Evolutionary conservation across 2,888 invertebrate species (phyloP).

Genomic region (Blastobasis adustella): DNA sequence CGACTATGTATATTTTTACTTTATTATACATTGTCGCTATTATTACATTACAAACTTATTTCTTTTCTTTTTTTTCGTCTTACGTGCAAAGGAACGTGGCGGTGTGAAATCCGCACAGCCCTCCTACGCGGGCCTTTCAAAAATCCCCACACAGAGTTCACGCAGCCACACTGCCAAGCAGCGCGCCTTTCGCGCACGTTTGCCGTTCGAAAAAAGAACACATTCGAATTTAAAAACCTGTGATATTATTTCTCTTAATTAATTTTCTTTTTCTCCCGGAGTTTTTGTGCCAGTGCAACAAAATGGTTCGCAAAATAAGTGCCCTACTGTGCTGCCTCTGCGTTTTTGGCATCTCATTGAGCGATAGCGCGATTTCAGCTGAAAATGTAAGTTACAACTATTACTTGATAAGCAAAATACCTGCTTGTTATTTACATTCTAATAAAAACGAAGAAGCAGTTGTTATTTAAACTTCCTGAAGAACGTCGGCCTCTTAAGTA

Average conservation of each 20-base stretch:
- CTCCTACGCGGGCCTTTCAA: constrained; percentile 75
- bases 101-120: constrained; percentile 58
- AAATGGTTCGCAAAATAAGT: constrained; percentile 66
- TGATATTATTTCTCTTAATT: constrained; percentile 8
- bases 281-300: constrained; percentile 19
- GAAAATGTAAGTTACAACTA: constrained; percentile 48
- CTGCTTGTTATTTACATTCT: too few species aligned
- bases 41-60: too few species aligned
- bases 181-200: constrained; percentile 60
- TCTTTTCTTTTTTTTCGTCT: not conserved
- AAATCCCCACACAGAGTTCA: constrained; percentile 44
- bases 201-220: constrained; percentile 23
- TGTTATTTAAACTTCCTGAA: too few species aligned
- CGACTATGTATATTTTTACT: too few species aligned
- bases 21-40: too few species aligned
- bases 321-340: constrained; percentile 58
- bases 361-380: constrained; percentile 62
- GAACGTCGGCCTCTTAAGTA: too few species aligned
- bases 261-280: not conserved
- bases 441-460: too few species aligned
- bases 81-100: constrained; percentile 49
- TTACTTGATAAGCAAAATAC: too few species aligned
- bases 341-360: constrained; percentile 57
- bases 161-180: constrained; percentile 46
- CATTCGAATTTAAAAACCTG: constrained; percentile 11